Evolutionary conservation across 2,888 invertebrate species (phyloP), one percentile per base, ranked within the genome.

Genomic region (Endotricha flammealis): DNA sequence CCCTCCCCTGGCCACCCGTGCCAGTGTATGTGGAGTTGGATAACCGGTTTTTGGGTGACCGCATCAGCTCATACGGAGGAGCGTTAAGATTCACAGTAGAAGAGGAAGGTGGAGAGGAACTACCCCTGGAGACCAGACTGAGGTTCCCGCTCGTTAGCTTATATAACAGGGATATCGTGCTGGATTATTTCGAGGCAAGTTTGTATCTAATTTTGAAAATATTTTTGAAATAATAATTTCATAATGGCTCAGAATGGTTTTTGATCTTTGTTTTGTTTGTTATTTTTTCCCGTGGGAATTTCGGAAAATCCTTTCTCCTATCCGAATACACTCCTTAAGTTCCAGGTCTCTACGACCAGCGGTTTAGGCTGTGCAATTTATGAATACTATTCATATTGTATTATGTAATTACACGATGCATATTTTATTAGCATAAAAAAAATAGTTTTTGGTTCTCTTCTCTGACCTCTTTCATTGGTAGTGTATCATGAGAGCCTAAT

Each of bases 61-160:
- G 93, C 69, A 92, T 95, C 9, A 89, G 93, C 43, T 96, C 97
- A 12, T 99, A 99, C 75, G 97, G 96, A 13, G 98, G 98, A 3
- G 91, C 91, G 45, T 79, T 99, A 30, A 88, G 93, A 45, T 97
- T 97, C 68, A 88, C 89, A 1, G 90, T 93, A 0, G 89, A 92
- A 34, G 91, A 92, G 44, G 91, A 91, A 28, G 88, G 88, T 0
- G 87, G 89, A 0, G 87, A 88, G 20, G 82, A 90, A 11, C 88
- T 90, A 17, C 72, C 85, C 0, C 74, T 79, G 3, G 86, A 91
- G 2, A 72, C 91, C 1, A 63, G 92, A 23, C 76, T 87, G 1
- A 87, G 89, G 36, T 93, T 92, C 70, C 96, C 97, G 0, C 76
- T 96, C 9, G 93, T 97, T 3, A 92, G 95, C 57, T 77, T 99